A percentile compares a stretch with the other conserved stretches of the same genome.
phyloP scores from a whole-genome alignment of 2,113 vertebrate genomes.

The Oryctolagus cuniculus region mOryCun1.1 NC_091434.1:24858001-24858500 shows the following conservation, averaged over 20 bases:
- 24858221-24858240: neutral
- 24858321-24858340: neutral
- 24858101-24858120: neutral
- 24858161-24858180: neutral
- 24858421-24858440: conserved; percentile 17
- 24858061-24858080: conserved; percentile 58
- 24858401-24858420: neutral
- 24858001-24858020: conserved; percentile 10
- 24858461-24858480: neutral
- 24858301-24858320: conserved; percentile 40
- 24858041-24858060: neutral
- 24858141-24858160: conserved; percentile 58
- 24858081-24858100: conserved; percentile 8
- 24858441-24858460: neutral
- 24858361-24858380: neutral
- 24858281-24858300: neutral
- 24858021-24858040: conserved; percentile 32
- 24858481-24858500: neutral
- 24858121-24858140: conserved; percentile 53
- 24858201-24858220: conserved; percentile 30
- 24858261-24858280: neutral
- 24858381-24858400: neutral
- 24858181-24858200: conserved; percentile 1
- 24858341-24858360: neutral
- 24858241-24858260: neutral